Evolutionary conservation across 1,140 invertebrate species (phyloP).

Genomic region (Pemphigus obesinymphae): DNA sequence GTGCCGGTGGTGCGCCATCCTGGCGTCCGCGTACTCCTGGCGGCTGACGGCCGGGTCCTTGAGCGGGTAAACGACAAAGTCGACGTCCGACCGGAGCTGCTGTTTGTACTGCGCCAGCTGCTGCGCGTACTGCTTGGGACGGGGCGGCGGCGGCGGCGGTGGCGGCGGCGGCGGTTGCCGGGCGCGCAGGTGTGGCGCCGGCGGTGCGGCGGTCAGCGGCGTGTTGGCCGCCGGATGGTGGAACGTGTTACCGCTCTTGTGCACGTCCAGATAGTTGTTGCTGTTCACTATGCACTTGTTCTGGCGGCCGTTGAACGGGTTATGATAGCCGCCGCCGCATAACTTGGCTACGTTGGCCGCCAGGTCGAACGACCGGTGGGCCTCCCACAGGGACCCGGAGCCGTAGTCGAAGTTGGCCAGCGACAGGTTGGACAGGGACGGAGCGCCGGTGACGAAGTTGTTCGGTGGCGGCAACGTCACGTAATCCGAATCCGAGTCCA

Average conservation of each 20-base stretch:
- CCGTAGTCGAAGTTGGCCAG: slow-evolving; percentile 43
- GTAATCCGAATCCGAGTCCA: slow-evolving; percentile 84
- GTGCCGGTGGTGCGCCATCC: slow-evolving; percentile 55
- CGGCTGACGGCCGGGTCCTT: slow-evolving; percentile 82
- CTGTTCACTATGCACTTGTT: slow-evolving; percentile 60
- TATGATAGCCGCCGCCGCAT: slow-evolving; percentile 9
- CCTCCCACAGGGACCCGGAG: slow-evolving; percentile 44
- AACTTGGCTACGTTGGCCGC: background rate
- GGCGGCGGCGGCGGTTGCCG: slow-evolving; percentile 47
- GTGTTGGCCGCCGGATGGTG: slow-evolving; percentile 47
- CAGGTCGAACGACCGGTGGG: slow-evolving; percentile 19
- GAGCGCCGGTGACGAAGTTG: slow-evolving; percentile 56
- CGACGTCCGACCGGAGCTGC: slow-evolving; percentile 80
- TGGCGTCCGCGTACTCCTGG: slow-evolving; percentile 83
- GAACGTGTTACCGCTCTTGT: slow-evolving; percentile 57
- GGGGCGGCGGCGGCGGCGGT: slow-evolving; percentile 50
- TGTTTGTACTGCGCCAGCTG: slow-evolving; percentile 80
- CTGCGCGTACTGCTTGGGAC: slow-evolving; percentile 48
- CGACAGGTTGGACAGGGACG: slow-evolving; percentile 55
- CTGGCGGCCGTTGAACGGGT: slow-evolving; percentile 47
- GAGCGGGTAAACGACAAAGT: slow-evolving; percentile 83
- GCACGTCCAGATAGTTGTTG: slow-evolving; percentile 65
- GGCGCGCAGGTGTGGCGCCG: slow-evolving; percentile 50
- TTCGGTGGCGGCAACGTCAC: slow-evolving; percentile 67
- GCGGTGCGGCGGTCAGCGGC: slow-evolving; percentile 50